phyloP scores from a whole-genome alignment of 2,113 vertebrate genomes.

The Neogobius melanostomus region DNA sequence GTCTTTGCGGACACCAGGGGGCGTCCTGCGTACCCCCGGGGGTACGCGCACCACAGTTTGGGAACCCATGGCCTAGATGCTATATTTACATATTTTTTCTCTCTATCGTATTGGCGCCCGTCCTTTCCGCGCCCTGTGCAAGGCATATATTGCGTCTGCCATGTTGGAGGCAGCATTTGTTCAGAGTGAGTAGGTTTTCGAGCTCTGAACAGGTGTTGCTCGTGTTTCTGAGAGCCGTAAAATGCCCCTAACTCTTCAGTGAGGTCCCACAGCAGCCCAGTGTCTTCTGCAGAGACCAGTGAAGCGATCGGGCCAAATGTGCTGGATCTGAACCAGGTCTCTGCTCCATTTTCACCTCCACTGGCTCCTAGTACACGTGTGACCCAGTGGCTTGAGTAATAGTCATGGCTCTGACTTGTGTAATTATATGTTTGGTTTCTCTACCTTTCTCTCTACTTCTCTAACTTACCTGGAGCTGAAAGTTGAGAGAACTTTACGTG shows the following conservation, averaged over 20 bases:
- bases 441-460: no score
- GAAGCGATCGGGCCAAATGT: background rate
- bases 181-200: conserved; percentile 36
- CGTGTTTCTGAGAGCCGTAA: conserved; percentile 38
- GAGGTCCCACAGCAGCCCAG: conserved; percentile 32
- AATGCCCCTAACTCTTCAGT: conserved; percentile 4
- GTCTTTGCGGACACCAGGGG: no score
- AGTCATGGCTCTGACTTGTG: no score
- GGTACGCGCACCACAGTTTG: no score
- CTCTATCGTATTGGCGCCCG: no score
- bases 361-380: background rate
- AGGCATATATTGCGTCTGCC: no score
- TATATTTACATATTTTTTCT: no score
- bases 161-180: conserved; percentile 17
- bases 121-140: no score
- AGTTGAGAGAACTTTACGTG: background rate
- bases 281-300: background rate
- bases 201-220: conserved; percentile 44
- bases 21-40: no score
- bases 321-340: background rate
- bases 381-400: no score
- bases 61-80: no score
- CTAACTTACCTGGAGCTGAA: background rate
- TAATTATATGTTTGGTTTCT: no score
- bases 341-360: background rate